Evolutionary conservation across 1,140 invertebrate species (phyloP), one percentile per base, ranked within the genome.

Genomic region (Rhynchophorus ferrugineus): DNA sequence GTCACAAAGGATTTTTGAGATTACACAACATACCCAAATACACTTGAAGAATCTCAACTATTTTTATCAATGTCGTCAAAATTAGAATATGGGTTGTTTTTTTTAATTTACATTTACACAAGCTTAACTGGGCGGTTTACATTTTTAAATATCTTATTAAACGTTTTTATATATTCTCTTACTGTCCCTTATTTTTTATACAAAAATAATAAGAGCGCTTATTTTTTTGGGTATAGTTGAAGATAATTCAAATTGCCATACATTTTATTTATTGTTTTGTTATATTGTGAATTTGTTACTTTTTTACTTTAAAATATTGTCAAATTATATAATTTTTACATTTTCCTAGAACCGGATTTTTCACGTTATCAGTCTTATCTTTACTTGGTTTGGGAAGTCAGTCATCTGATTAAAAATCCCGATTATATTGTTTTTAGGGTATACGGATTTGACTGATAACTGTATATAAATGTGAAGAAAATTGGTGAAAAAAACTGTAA

Each of bases 231-330:
- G 49, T 51, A 51, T 20, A 33, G 42, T 52, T 39, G 43, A 38
- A n/a, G n/a, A 44, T 1, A 17, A 52, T 52, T 22, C 24, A 45
- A 53, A 53, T 41, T 55, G 53, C 53, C 53, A 55, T 55, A 52
- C 9, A 18, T 50, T 50, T 20, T 36, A 36, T 43, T 54, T 41
- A 6, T 49, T 49, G 49, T 55, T 49, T 53, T 57, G 42, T 61
- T 50, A 59, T 53, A 49, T 62, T 60, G 52, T 55, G 47, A 49
- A 57, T 60, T 56, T 62, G 52, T 60, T 57, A 54, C 52, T 54
- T 56, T 41, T 56, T 60, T 60, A 58, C 14, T 56, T 36, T 54
- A 50, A 19, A 57, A 52, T 56, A 58, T 52, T 58, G 49, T 61
- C 58, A 50, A 29, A 54, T 46, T 54, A 61, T 39, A 53, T 59